Conservation (phyloP, 2,888 invertebrate genomes). For the Pterostichus madidus region DNA sequence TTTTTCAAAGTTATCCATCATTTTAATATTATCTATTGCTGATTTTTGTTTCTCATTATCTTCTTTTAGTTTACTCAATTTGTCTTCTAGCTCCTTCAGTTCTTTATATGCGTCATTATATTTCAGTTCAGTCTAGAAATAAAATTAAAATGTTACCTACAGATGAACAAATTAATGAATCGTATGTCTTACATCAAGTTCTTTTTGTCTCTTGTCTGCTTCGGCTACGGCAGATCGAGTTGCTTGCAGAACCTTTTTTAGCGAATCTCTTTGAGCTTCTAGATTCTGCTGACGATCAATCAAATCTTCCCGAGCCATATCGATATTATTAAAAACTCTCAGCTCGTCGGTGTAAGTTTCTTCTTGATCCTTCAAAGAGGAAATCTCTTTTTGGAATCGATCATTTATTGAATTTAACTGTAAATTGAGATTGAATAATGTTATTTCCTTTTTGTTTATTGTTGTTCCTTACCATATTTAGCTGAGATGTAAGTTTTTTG, state of each 20-base stretch:
- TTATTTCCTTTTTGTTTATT: neutral
- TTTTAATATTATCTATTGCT: conserved; percentile 59
- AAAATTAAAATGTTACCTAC: conserved; percentile 18
- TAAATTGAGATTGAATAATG: conserved; percentile 3
- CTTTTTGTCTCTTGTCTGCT: conserved; percentile 68
- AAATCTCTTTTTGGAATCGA: conserved; percentile 66
- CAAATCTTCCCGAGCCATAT: conserved; percentile 68
- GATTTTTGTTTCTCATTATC: conserved; percentile 58
- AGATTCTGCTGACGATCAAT: conserved; percentile 66
- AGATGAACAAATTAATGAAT: conserved; percentile 24
- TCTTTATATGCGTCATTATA: conserved; percentile 61
- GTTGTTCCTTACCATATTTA: conserved; percentile 51
- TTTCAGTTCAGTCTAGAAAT: conserved; percentile 50
- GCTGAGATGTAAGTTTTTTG: conserved; percentile 54
- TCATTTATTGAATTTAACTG: conserved; percentile 52
- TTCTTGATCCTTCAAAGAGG: conserved; percentile 67
- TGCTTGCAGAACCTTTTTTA: conserved; percentile 68
- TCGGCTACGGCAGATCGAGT: conserved; percentile 69
- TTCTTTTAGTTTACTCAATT: conserved; percentile 56
- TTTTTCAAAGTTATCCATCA: conserved; percentile 63
- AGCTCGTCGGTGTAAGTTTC: conserved; percentile 67
- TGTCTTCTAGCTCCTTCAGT: conserved; percentile 42
- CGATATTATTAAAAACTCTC: conserved; percentile 68
- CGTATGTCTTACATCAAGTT: conserved; percentile 68
- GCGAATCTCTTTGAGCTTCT: conserved; percentile 66